Evolutionary conservation across 2,113 vertebrate genomes (phyloP), one percentile per base, ranked within the genome.

Genomic region (Microcebus ravelobensis): DNA sequence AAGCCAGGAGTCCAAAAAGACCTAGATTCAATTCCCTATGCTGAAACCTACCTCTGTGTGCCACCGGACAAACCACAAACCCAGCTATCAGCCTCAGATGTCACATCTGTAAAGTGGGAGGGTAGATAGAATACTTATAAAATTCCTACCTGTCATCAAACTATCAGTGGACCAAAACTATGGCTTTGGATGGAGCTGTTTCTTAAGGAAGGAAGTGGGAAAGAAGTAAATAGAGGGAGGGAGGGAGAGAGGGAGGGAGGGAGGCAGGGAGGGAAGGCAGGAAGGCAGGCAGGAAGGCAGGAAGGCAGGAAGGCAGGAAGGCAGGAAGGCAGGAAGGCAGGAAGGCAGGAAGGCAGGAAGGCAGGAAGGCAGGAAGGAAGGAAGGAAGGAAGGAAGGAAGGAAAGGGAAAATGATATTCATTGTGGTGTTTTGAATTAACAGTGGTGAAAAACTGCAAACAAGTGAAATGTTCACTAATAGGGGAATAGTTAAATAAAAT

Each of bases 351-450:
- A 63, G n/a, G 29, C 6, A 12, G 17, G 23, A 5, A 31, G 15
- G 21, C 3, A 4, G 42, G 31, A 59, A 63, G n/a, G 29, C 6
- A 12, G 17, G 23, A 5, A 31, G 15, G 21, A 5, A 4, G 5
- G 31, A 59, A 63, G n/a, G 29, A 9, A 12, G 17, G 25, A 63
- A 27, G n/a, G 29, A 9, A 12, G 13, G 25, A 5, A 31, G 15
- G 21, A 5, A 4, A 4, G 48, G 1, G 8, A 42, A 71, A 70
- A 52, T 31, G 31, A 48, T 5, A 0, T 42, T 50, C 27, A 84
- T 90, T 21, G 23, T 31, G 15, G 90, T 55, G 50, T 59, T 95
- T 80, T 71, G 48, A 85, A 91, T 52, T 76, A 82, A 86, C 7
- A 45, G 10, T 34, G 34, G 14, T 94, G 39, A 71, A 94, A 92